Base-by-base conservation (phyloP, 23 tunicate species). In the Halocynthia roretzi region DNA sequence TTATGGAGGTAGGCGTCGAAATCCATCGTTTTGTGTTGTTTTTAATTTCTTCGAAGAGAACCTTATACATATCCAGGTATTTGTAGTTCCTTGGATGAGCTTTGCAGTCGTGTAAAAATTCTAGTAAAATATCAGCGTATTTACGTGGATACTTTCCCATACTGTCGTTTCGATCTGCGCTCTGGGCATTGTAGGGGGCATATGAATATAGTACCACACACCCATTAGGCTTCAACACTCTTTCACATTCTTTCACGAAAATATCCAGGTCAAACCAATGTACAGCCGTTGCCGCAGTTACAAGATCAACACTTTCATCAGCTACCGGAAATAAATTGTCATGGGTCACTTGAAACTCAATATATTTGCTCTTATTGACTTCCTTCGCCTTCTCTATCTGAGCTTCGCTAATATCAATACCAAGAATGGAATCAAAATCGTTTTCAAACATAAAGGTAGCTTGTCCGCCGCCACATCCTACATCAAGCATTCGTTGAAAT, bases 381-480 rank as follows among this genome's bases (percentile, higher is more conserved):
- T 7, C 21, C 8, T 10, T 8, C 8, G 68, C 68, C 19, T 19
- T 10, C 21, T 63, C 10, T 19, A 63, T 63, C 21, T 63, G 68
- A 63, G 8, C 21, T 63, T 63, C 68, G 21, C 68, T 63, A 7
- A 63, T 63, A 63, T 63, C 68, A 63, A 63, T 63, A 18, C 10
- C 68, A 7, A 10, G 8, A 8, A 63, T 10, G 44, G 68, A 63
- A 18, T 10, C 10, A 63, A 63, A 63, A 63, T 63, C 8, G 8
- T 63, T 44, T 7, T 31, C 68, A 63, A 63, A 63, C 68, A 63
- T 63, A 7, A 7, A 7, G 22, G 70, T 65, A 65, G 70, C 70
- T 65, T 65, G 70, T 65, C 70, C 70, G 5, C 70, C 5, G 2
- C 70, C 70, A 65, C 70, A 65, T 9, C 19, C 70, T 20, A 65